phyloP scores from a whole-genome alignment of 2,113 vertebrate genomes.

The Eulacestoma nigropectus region DNA sequence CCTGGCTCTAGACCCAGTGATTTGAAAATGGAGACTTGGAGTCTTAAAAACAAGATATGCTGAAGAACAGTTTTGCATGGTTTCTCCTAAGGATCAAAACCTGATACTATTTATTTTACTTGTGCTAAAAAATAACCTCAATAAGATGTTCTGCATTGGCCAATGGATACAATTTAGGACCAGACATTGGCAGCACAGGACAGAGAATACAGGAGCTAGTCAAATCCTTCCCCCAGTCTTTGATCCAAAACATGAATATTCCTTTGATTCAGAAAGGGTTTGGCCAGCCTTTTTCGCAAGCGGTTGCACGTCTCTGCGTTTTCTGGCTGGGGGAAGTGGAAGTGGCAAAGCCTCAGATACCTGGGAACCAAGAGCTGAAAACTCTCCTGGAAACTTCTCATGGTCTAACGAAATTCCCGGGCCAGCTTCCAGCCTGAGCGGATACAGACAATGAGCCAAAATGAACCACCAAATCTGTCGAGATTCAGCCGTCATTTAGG shows the following conservation, averaged over 20 bases:
- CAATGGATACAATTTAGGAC: slow-evolving; percentile 13
- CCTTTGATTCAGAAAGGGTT: slow-evolving; percentile 45
- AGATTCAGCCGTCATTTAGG: not conserved
- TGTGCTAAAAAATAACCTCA: slow-evolving; percentile 17
- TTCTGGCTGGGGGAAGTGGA: slow-evolving; percentile 55
- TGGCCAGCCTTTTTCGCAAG: slow-evolving; percentile 41
- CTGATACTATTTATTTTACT: slow-evolving; percentile 46
- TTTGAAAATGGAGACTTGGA: slow-evolving; percentile 26
- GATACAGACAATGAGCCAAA: slow-evolving; percentile 54
- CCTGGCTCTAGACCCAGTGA: not conserved
- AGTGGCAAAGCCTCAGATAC: slow-evolving; percentile 60
- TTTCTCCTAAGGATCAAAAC: not conserved
- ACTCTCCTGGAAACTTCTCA: slow-evolving; percentile 58
- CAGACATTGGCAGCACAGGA: slow-evolving; percentile 44
- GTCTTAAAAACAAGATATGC: slow-evolving; percentile 37
- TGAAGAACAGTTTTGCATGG: not conserved
- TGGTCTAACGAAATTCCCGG: slow-evolving; percentile 55
- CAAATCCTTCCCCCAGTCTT: slow-evolving; percentile 31
- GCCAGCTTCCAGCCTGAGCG: slow-evolving; percentile 42
- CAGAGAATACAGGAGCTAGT: slow-evolving; percentile 43
- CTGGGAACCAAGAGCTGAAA: slow-evolving; percentile 62
- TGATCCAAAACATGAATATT: slow-evolving; percentile 49
- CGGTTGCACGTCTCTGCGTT: slow-evolving; percentile 10
- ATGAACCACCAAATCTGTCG: slow-evolving; percentile 42
- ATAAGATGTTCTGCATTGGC: not conserved